Conservation (phyloP, 2,797 vertebrate species). For the Manis crassicaudata region DNA sequence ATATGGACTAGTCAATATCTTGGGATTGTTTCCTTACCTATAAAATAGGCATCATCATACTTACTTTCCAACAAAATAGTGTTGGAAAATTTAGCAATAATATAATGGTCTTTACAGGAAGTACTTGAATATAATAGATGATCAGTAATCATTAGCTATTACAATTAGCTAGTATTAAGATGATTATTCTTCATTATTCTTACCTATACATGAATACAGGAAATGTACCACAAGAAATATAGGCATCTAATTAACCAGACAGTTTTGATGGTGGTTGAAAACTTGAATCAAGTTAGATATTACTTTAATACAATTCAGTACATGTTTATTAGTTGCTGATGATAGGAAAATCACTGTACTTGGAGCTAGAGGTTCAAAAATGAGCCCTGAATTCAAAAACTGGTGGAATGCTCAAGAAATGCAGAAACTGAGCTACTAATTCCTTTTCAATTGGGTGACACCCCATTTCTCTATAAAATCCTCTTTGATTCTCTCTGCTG, state of each 20-base stretch:
- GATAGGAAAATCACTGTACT: neutral
- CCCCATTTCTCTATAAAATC: neutral
- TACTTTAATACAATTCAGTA: neutral
- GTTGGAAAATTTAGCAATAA: neutral
- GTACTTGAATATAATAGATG: neutral
- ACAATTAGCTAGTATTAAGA: neutral
- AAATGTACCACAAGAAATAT: neutral
- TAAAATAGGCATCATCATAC: neutral
- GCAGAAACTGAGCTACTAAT: neutral
- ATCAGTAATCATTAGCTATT: neutral
- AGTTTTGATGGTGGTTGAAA: neutral
- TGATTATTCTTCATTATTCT: neutral
- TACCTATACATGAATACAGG: neutral
- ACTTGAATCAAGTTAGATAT: slow-evolving; percentile 29
- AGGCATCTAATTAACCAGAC: neutral
- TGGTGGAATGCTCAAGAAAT: neutral
- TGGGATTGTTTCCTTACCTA: neutral
- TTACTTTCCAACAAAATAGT: neutral
- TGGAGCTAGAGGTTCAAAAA: neutral
- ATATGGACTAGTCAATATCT: neutral
- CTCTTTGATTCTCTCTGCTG: neutral
- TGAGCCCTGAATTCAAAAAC: neutral
- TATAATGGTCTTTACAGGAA: neutral
- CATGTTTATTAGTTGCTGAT: neutral
- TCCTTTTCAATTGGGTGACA: neutral